Evolutionary conservation across 2,888 invertebrate genomes (phyloP).

Genomic region (Meiosimyza decipiens): DNA sequence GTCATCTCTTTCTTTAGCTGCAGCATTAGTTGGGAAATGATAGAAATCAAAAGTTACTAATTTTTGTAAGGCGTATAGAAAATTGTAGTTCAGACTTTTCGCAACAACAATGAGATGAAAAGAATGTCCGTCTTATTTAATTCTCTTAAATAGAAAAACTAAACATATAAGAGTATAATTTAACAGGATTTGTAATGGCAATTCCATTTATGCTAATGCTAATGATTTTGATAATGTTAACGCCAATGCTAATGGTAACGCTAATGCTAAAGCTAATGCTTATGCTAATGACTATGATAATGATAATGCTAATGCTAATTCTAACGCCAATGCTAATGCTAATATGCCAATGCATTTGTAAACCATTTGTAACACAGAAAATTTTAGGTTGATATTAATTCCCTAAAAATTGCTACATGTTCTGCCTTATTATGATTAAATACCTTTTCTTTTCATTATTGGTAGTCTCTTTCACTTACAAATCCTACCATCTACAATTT

Average conservation of each 20-base stretch:
- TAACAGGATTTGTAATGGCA: neutral
- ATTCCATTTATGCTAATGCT: neutral
- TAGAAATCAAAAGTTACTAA: conserved; percentile 35
- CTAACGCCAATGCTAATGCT: neutral
- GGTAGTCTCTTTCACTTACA: conserved; percentile 34
- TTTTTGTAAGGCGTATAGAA: conserved; percentile 19
- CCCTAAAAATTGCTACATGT: neutral
- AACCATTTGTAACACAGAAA: too few relatives aligned
- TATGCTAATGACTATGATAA: neutral
- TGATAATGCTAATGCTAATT: neutral
- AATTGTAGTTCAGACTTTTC: neutral
- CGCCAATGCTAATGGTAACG: conserved; percentile 5
- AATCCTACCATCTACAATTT: neutral
- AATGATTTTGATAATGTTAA: neutral
- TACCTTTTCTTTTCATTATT: conserved; percentile 6
- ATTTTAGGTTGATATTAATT: too few relatives aligned
- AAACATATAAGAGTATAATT: too few relatives aligned
- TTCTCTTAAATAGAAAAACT: too few relatives aligned
- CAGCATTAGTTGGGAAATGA: conserved; percentile 22
- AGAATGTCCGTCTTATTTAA: too few relatives aligned
- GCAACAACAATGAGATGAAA: too few relatives aligned
- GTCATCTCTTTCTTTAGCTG: neutral
- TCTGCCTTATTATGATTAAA: conserved; percentile 38
- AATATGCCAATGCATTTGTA: neutral
- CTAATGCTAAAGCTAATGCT: conserved; percentile 9